These are phyloP conservation scores for Daubentonia madagascariensis DNA, from an alignment of 2,113 vertebrate genomes.

Conservation along the genomic window DNA sequence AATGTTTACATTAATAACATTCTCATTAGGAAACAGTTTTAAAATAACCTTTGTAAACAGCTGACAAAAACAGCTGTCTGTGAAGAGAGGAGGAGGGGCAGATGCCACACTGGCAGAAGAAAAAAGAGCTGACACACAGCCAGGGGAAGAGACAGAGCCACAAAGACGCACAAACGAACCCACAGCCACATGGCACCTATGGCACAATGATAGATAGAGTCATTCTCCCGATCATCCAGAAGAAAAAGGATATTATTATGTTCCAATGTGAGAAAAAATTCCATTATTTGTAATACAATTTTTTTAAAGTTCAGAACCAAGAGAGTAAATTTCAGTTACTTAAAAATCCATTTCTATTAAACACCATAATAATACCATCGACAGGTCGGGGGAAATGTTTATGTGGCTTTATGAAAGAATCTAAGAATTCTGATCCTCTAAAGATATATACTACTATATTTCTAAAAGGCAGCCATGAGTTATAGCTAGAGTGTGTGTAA, in stretches of 20 bases:
- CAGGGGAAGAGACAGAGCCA: not conserved
- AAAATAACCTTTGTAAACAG: not conserved
- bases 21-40: not conserved
- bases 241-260: not conserved
- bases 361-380: not conserved
- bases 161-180: not conserved
- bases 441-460: not conserved
- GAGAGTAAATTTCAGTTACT: not conserved
- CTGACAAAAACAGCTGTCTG: not conserved
- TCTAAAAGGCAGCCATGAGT: not conserved
- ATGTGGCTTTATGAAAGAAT: not conserved
- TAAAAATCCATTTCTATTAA: not conserved
- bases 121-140: not conserved
- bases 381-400: not conserved
- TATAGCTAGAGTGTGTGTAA: rapidly evolving
- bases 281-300: rapidly evolving
- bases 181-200: rapidly evolving
- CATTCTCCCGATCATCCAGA: not conserved
- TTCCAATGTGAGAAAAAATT: not conserved
- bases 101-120: not conserved
- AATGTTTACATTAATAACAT: not conserved
- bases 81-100: rapidly evolving
- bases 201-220: rapidly evolving
- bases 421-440: not conserved
- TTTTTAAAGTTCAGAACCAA: not conserved